A percentile compares a stretch with the other conserved stretches of the same genome.
Evolutionary conservation across 2,113 vertebrate genomes (phyloP).

Genomic region (Brienomyrus brachyistius): DNA sequence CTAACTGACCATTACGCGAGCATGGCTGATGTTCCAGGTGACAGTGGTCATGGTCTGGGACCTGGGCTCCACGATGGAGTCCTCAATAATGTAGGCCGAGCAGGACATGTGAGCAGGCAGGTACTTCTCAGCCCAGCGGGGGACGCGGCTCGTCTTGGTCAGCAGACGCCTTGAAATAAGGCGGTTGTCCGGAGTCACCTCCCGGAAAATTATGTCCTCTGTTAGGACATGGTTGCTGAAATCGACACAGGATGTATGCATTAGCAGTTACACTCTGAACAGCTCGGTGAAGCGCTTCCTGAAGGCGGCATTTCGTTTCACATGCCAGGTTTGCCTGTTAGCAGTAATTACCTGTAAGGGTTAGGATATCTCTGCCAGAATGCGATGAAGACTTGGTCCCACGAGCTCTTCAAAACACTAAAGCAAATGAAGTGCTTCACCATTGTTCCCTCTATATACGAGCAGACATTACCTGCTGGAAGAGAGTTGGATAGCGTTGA

Average conservation of each 20-base stretch:
- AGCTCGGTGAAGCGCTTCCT: background rate
- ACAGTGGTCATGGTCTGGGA: constrained; percentile 87
- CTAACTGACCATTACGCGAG: constrained; percentile 77
- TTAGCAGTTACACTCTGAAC: background rate
- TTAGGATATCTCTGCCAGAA: constrained; percentile 95
- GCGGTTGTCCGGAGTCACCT: constrained; percentile 85
- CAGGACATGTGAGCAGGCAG: constrained; percentile 84
- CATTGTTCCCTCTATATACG: constrained; percentile 64
- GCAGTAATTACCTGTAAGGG: constrained; percentile 75
- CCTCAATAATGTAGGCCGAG: constrained; percentile 91
- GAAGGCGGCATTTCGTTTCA: background rate
- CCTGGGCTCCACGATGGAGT: constrained; percentile 89
- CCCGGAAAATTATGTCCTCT: constrained; percentile 89
- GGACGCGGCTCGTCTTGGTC: constrained; percentile 91
- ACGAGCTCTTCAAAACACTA: constrained; percentile 77
- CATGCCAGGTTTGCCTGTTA: background rate
- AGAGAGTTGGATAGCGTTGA: background rate
- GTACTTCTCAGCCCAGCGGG: constrained; percentile 87
- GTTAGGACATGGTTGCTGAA: constrained; percentile 93
- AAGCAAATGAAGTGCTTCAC: constrained; percentile 82
- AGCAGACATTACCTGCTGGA: constrained; percentile 30
- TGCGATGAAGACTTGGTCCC: constrained; percentile 93
- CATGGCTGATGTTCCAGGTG: constrained; percentile 94
- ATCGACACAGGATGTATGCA: background rate
- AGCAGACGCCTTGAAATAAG: constrained; percentile 89